Evolutionary conservation across 2,888 invertebrate species (phyloP), one percentile per base, ranked within the genome.

Genomic region (Chrysina gloriosa): DNA sequence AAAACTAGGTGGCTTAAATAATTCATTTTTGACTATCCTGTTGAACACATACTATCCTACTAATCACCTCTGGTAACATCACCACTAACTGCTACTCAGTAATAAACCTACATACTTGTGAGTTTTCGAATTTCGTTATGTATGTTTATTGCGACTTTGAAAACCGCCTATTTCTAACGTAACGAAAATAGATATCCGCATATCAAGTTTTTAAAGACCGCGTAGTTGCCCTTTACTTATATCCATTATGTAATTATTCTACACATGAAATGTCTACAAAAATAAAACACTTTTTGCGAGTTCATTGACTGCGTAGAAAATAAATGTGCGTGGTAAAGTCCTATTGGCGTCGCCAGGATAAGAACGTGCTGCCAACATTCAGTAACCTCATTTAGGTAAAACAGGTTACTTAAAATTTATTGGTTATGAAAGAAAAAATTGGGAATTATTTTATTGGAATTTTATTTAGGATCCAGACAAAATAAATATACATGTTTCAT

Each of bases 301-400:
- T 54, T 54, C 54, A 54, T 54, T 34, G 54, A 54, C 54, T 31
- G 16, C 19, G 2, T 19, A 6, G 16, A 54, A 54, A 11, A 21
- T 34, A 31, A 34, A 54, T n/a, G n/a, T n/a, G 23, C 23, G 27
- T 34, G 31, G 34, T 54, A 54, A 54, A 54, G 31, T 54, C 7
- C 16, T 21, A 31, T 7, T 9, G 34, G 19, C 31, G 31, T 34
- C 34, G 54, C 9, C 31, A 34, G 54, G 21, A 54, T 34, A 34
- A 11, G n/a, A 34, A 54, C n/a, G 34, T 31, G n/a, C n/a, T n/a
- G 54, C 34, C 54, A 54, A 54, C 54, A 3, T 54, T 16, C 31
- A 34, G 31, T 16, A 31, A 5, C 19, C 34, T 19, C 34, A 34
- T 54, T 16, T 54, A 54, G 19, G 16, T 31, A 16, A 54, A 54